These are phyloP conservation scores for Arothron firmamentum DNA, from an alignment of 2,113 vertebrate species.

Conservation along the genomic window DNA sequence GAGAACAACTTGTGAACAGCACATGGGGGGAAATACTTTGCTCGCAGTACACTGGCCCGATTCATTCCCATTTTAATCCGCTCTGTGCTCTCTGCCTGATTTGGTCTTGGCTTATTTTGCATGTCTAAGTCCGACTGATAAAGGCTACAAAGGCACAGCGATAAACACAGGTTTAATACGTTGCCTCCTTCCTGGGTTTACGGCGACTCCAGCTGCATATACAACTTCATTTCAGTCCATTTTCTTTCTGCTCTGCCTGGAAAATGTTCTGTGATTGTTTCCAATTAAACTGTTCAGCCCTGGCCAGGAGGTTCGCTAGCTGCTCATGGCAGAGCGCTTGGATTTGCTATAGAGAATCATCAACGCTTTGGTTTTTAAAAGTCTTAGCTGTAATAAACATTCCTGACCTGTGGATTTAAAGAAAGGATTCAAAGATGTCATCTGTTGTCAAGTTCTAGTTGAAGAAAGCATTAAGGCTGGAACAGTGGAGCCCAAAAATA, in stretches of 20 bases:
- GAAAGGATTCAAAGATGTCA: too few relatives aligned
- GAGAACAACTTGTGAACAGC: conserved; percentile 57
- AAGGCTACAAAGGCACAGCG: conserved; percentile 12
- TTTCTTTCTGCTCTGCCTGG: neutral
- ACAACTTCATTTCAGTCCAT: neutral
- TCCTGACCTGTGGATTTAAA: neutral
- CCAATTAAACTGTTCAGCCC: too few relatives aligned
- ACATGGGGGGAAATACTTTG: conserved; percentile 62
- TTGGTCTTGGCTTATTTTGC: conserved; percentile 48
- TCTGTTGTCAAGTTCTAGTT: too few relatives aligned
- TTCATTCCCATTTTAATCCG: conserved; percentile 74
- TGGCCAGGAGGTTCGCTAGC: too few relatives aligned
- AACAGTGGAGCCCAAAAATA: too few relatives aligned
- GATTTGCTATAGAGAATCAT: too few relatives aligned
- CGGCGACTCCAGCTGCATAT: neutral
- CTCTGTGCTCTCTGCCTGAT: conserved; percentile 66
- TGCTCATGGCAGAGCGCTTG: too few relatives aligned
- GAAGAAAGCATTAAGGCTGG: too few relatives aligned
- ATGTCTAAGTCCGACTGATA: conserved; percentile 47
- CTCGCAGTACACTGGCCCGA: conserved; percentile 69
- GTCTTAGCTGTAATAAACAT: neutral
- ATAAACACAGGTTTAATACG: conserved; percentile 13
- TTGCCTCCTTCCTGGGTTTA: neutral
- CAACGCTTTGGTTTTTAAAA: too few relatives aligned
- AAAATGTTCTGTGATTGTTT: neutral